Base-by-base conservation (phyloP, 2,888 invertebrate genomes). In the Aricia artaxerxes region DNA sequence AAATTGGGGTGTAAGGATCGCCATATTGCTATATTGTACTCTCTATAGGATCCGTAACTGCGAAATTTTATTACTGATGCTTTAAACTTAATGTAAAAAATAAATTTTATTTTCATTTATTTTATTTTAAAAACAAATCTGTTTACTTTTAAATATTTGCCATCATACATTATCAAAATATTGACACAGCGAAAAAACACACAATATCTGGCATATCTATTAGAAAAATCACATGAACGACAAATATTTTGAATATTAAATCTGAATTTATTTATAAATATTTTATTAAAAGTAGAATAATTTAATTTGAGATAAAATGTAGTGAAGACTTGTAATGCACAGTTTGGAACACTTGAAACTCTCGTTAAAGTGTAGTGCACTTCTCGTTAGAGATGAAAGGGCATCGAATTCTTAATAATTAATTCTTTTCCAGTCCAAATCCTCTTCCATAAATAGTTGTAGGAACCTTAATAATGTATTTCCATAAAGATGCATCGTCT, bases 361-460 rank as follows among this genome's bases (percentile, higher is more conserved):
- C 87, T 92, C 91, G 90, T 92, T 92, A 92, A 90, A 90, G 86
- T 90, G 87, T 88, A 91, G 91, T 87, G 89, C 91, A 85, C 90
- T 90, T 83, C 80, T 80, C 78, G 78, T 44, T 80, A 72, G 53
- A 79, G 78, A 76, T 60, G 80, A 77, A 78, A 79, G 77, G 79
- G 61, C 80, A 35, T 13, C 78, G 75, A 75, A 78, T 44, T 78
- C n/a, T 77, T 61, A 64, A 64, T 77, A 64, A 77, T 57, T 76
- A 57, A 57, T 57, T 31, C 2, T 53, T 76, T 53, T 35, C 5
- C 69, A 69, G 69, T 69, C 35, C 69, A 69, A 69, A 69, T 13
- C 69, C 69, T 38, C 35, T 69, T 35, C 35, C 4, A 35, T 13
- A 1, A 69, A 16, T 57, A 57, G 49, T 49, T 49, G 9, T 9